Conservation (phyloP, 2,113 vertebrate species). For the Neoarius graeffei region DNA sequence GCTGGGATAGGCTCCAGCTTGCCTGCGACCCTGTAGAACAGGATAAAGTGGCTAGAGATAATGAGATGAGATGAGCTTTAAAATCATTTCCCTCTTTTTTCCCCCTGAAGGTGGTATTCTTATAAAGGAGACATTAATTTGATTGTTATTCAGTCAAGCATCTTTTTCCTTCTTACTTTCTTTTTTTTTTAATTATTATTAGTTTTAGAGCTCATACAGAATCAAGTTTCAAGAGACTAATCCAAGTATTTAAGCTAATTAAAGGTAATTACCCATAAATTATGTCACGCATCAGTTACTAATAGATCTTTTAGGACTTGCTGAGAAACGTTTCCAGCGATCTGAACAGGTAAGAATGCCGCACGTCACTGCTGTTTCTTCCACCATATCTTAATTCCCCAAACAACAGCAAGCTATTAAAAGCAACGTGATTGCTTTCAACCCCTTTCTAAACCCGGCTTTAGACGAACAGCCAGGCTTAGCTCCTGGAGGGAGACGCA, state of each 20-base stretch:
- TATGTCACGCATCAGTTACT: not conserved
- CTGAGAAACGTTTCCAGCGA: not conserved
- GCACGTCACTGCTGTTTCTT: not conserved
- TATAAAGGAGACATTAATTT: not conserved
- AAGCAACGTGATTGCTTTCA: conserved; percentile 33
- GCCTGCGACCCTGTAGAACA: too few relatives aligned
- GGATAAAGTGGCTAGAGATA: too few relatives aligned
- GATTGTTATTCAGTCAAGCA: not conserved
- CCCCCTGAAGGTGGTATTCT: not conserved
- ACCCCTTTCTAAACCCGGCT: conserved; percentile 39
- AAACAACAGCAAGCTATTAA: conserved; percentile 31
- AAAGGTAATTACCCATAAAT: not conserved
- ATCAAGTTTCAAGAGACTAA: not conserved
- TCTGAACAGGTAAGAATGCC: not conserved
- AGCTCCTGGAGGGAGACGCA: conserved; percentile 44
- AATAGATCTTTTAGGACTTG: not conserved
- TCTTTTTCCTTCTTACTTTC: not conserved
- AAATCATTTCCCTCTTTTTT: not conserved
- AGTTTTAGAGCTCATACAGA: not conserved
- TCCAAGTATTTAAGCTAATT: conserved; percentile 3
- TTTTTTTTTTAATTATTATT: not conserved
- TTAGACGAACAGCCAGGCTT: conserved; percentile 43
- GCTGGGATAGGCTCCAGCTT: too few relatives aligned
- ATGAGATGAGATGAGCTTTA: too few relatives aligned
- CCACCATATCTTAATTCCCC: not conserved